Base-by-base conservation (phyloP, 53 echinoderm and acorn worm genomes). In the Antedon mediterranea region DNA sequence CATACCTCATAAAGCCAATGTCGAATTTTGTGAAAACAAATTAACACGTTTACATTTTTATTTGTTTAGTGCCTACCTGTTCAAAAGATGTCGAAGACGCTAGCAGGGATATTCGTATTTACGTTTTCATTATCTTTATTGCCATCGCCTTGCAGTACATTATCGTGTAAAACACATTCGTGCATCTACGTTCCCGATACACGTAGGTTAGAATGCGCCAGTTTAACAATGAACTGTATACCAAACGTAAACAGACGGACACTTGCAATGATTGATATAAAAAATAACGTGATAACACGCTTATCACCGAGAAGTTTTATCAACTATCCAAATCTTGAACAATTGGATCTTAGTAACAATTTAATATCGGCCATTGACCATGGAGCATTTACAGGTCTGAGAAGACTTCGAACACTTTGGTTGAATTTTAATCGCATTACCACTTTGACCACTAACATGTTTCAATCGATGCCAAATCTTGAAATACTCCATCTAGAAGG, bases 361-460 rank as follows among this genome's bases (percentile, higher is more conserved):
- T 30, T 80, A 31, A 89, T 97, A 23, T 78, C 80, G 4, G 43
- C 71, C 32, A 79, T 92, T 20, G 88, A 85, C 26, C 78, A 82
- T 32, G 28, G 78, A 43, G 91, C 92, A 0, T 97, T 97, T 29
- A 31, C n/a, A 20, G 43, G 76, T 26, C 75, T 92, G 15, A 71
- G 71, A 0, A 71, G 57, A 6, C 78, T 97, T 29, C 31, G 31
- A 26, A 82, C 77, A 13, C 76, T 97, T 30, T 81, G 80, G 5
- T 31, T 97, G 27, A 85, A 84, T 31, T 87, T 87, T 32, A 97
- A 97, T 71, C 79, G 82, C 43, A 79, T 97, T n/a, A 88, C 84
- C 43, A 71, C 80, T n/a, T 41, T 92, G 26, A 79, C 83, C 32
- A 77, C 75, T n/a, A 76, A 74, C 0, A 81, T 88, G 26, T 85